Evolutionary conservation across 2,888 invertebrate species (phyloP), one percentile per base, ranked within the genome.

Genomic region (Camponotus fellah): DNA sequence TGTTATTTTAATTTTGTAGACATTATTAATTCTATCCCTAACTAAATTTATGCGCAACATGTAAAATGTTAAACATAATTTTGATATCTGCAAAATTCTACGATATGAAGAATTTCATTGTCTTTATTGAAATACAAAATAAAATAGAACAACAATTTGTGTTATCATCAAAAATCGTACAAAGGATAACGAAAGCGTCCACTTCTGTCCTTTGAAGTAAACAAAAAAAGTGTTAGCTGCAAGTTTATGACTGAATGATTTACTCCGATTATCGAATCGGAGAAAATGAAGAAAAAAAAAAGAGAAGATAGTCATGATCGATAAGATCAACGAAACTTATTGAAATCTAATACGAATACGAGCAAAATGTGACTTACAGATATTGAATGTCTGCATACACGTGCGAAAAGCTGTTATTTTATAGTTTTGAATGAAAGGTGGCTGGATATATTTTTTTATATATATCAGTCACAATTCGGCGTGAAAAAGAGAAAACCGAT

Each of bases 361-460:
- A 21, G 12, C 4, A 74, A 80, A 80, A 34, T 58, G 79, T 80
- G 75, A 80, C 75, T 80, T 74, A 74, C 17, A 60, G 60, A 46
- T 80, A 74, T 26, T 34, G 75, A 72, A 74, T 43, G 37, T 60
- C 32, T 74, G 60, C 37, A 72, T 58, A 37, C 58, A 37, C 46
- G 17, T 79, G 46, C 17, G 46, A 3, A 79, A 21, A 74, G 6
- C 60, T 80, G 75, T 80, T 74, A 80, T 80, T 74, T 80, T 80
- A 75, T 80, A 80, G 17, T 46, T 72, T 58, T 14, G 76, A 26
- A 37, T 74, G 60, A 46, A 75, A 80, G 58, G 76, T 80, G 79
- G 58, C 75, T 75, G 75, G 46, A 80, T 80, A 80, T 80, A 80
- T 80, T 80, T 80, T 79, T 80, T 60, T 34, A 74, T 79, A 74